Base-by-base conservation (phyloP, 2,888 invertebrate genomes). In the Adineta ricciae region DNA sequence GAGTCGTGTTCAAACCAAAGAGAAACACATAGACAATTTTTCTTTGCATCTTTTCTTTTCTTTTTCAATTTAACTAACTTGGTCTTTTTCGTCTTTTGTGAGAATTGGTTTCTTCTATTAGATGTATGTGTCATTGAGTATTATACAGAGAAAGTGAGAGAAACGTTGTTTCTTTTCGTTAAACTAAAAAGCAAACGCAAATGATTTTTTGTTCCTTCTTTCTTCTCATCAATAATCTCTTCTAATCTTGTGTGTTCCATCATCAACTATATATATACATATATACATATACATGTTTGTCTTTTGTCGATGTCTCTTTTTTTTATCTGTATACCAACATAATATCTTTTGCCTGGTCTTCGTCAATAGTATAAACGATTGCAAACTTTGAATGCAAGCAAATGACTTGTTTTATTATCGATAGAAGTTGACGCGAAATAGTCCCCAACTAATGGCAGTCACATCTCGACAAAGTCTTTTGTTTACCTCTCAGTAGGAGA, bases 231-330 rank as follows among this genome's bases (percentile, higher is more conserved):
- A 64, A 64, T 64, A 64, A 64, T 64, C 64, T 64, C 64, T 16
- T 64, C n/a, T 64, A 64, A 64, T 64, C 64, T 32, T 64, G 64
- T 64, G 64, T 64, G 64, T 64, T 64, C 64, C 64, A 64, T 64
- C 64, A 64, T n/a, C 32, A 64, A 64, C 64, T 56, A 56, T 27
- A 56, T 56, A 27, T 64, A 64, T 64, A 64, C 27, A 64, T 64
- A 64, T 56, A 27, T 56, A 56, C 56, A 56, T 56, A 56, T 56
- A 56, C 56, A 56, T 56, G 56, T 56, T 56, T n/a, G 8, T 56
- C 14, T 56, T n/a, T 27, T 56, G 56, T 16, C n/a, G 8, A 27
- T 16, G 5, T 8, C 21, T n/a, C 21, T n/a, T 64, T 32, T 27
- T 56, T 64, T 64, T 64, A 32, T 27, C 27, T 64, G n/a, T 64